These are phyloP conservation scores for Synanthedon formicaeformis DNA, from an alignment of 2,888 invertebrate genomes.

Conservation along the genomic window DNA sequence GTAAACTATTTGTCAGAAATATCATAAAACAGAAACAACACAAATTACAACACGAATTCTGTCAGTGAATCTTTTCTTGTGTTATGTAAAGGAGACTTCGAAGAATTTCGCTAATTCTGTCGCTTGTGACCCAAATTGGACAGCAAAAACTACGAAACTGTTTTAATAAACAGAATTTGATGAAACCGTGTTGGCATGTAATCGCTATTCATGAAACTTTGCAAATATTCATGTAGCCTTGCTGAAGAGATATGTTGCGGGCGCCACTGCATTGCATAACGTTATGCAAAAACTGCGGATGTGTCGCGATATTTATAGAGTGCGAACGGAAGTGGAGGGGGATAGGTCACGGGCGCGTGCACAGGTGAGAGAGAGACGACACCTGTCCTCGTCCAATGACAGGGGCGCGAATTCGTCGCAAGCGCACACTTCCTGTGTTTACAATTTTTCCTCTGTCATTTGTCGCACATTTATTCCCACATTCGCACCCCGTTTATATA, in stretches of 20 bases:
- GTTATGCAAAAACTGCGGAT: constrained; percentile 11
- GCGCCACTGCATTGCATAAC: constrained; percentile 10
- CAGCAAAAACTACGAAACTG: constrained; percentile 1
- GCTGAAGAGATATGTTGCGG: constrained; percentile 3
- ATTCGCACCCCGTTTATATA: constrained; percentile 1
- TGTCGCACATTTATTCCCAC: constrained; percentile 4
- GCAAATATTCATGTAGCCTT: constrained; percentile 9
- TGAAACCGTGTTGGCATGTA: constrained; percentile 7
- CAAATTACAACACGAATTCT: constrained; percentile 1
- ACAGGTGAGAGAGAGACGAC: constrained; percentile 20
- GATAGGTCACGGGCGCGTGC: constrained; percentile 21
- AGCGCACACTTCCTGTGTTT: constrained; percentile 16
- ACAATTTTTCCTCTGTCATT: constrained; percentile 1
- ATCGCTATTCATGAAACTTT: constrained; percentile 7
- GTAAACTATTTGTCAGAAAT: background rate
- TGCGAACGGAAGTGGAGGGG: constrained; percentile 7
- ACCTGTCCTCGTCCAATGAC: constrained; percentile 24
- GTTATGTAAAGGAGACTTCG: constrained; percentile 6
- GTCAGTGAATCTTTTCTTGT: constrained; percentile 8
- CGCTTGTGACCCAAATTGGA: constrained; percentile 14
- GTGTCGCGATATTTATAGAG: constrained; percentile 18
- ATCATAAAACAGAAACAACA: background rate
- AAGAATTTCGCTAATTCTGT: constrained; percentile 15
- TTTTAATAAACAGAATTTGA: constrained; percentile 2
- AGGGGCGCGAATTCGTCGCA: constrained; percentile 5